These are phyloP conservation scores for Gallinago media DNA, from an alignment of 2,113 vertebrate species.

Conservation along the genomic window DNA sequence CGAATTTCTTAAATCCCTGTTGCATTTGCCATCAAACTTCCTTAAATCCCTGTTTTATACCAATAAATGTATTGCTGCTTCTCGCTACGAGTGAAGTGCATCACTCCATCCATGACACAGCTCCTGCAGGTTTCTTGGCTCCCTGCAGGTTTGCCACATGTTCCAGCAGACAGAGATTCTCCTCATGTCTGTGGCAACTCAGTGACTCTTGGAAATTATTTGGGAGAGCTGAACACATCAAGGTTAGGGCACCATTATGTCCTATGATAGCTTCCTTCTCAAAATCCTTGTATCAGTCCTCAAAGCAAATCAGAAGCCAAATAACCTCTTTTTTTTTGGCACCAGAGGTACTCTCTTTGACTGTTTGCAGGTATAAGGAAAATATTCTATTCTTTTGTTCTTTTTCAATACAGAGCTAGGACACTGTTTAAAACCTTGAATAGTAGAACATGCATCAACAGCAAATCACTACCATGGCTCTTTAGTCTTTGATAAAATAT, in stretches of 20 bases:
- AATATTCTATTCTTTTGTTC: not conserved
- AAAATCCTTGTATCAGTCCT: not conserved
- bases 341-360: not conserved
- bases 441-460: not conserved
- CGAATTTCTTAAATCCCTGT: not conserved
- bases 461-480: not conserved
- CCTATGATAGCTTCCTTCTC: not conserved
- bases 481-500: conserved; percentile 13
- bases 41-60: not conserved
- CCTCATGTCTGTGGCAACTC: not conserved
- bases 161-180: not conserved
- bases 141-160: not conserved
- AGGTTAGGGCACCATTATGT: not conserved
- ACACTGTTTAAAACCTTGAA: not conserved
- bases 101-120: not conserved
- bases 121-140: not conserved
- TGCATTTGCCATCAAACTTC: not conserved
- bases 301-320: not conserved
- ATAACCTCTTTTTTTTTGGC: not conserved
- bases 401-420: not conserved
- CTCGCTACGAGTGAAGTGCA: not conserved
- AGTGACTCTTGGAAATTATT: not conserved
- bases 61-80: not conserved
- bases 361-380: not conserved
- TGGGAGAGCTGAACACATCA: not conserved